phyloP scores from a whole-genome alignment of 1,140 invertebrate species.

The Cherax quadricarinatus region DNA sequence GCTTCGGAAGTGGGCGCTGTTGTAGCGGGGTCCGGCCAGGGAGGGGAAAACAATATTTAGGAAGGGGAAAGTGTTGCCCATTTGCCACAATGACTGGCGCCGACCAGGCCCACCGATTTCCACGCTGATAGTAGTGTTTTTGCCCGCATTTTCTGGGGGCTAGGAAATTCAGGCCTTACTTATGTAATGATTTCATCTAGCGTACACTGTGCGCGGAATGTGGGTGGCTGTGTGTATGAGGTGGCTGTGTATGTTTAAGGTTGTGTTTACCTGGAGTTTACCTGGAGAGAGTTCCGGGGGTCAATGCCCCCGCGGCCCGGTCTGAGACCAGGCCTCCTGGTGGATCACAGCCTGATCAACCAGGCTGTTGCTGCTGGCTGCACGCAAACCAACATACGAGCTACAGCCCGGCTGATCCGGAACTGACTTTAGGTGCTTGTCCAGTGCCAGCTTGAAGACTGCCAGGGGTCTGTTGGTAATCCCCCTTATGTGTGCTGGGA shows the following conservation, averaged over 20 bases:
- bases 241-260: background rate
- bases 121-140: slow-evolving; percentile 55
- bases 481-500: no score
- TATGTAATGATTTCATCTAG: slow-evolving; percentile 51
- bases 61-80: slow-evolving; percentile 65
- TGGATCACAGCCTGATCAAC: no score
- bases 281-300: no score
- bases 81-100: slow-evolving; percentile 68
- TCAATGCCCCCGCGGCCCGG: no score
- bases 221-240: background rate
- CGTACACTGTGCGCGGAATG: background rate
- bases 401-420: no score
- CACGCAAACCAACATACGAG: no score
- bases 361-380: no score
- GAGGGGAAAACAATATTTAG: slow-evolving; percentile 62
- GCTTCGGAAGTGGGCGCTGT: background rate
- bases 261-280: background rate
- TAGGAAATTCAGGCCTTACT: slow-evolving; percentile 55
- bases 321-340: no score
- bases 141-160: slow-evolving; percentile 47
- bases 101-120: slow-evolving; percentile 56
- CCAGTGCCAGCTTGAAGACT: no score
- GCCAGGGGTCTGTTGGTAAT: no score
- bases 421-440: no score
- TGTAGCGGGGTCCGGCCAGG: slow-evolving; percentile 46